Conservation (phyloP, 1,140 invertebrate genomes). For the Chironomus tepperi region DNA sequence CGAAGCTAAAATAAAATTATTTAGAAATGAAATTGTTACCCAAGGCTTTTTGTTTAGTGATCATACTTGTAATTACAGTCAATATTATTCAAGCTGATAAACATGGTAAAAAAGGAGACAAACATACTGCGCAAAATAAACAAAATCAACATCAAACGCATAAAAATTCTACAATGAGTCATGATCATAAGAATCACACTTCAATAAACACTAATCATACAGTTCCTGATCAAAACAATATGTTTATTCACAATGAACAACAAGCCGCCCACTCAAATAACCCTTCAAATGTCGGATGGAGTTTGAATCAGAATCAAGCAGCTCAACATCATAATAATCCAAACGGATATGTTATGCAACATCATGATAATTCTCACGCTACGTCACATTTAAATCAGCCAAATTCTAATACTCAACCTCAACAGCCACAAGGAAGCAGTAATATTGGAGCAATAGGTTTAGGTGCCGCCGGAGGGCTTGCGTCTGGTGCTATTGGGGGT, state of each 20-base stretch:
- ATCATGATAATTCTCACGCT: background rate
- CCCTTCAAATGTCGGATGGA: background rate
- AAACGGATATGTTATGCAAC: background rate
- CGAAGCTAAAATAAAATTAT: no score
- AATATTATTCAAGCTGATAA: background rate
- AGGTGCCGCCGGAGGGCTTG: background rate
- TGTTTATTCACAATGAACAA: background rate
- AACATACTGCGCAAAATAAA: background rate
- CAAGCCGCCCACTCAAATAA: background rate
- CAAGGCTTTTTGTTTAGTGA: background rate
- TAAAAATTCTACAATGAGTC: background rate
- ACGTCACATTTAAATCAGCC: background rate
- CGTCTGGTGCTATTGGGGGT: background rate
- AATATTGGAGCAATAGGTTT: background rate
- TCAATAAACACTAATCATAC: background rate
- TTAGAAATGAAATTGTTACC: no score
- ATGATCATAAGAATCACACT: background rate
- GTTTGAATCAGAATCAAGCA: background rate
- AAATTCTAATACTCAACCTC: background rate
- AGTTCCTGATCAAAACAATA: background rate
- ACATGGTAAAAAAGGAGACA: background rate
- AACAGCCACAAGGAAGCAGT: background rate
- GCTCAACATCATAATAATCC: constrained; percentile 1
- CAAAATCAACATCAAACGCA: background rate
- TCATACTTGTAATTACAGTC: background rate